These are phyloP conservation scores for Trichosurus vulpecula DNA, from an alignment of 2,797 vertebrate species.

Conservation along the genomic window DNA sequence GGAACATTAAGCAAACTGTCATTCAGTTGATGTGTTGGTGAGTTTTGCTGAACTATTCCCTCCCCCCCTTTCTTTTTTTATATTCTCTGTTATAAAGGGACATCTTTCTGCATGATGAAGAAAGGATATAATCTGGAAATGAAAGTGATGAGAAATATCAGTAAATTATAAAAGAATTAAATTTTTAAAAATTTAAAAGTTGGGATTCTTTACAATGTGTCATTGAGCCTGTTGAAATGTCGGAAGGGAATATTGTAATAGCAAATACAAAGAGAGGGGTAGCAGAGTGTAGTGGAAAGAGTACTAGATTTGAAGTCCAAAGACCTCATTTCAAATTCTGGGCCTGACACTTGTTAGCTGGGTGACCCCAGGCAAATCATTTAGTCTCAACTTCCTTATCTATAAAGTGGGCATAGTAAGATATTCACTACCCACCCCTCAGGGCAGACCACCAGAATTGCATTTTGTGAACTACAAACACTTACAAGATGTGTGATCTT, in stretches of 20 bases:
- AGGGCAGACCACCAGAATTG: background rate
- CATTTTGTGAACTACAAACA: background rate
- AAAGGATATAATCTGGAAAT: background rate
- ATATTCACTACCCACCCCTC: background rate
- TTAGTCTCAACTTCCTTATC: background rate
- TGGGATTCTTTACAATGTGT: background rate
- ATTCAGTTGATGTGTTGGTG: background rate
- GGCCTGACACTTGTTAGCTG: background rate
- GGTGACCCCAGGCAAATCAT: background rate
- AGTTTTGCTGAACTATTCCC: background rate
- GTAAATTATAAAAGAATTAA: background rate
- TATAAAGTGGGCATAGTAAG: background rate
- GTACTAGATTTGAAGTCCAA: background rate
- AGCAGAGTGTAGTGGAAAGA: background rate
- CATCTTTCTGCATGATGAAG: background rate
- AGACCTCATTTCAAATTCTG: background rate
- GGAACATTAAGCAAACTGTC: background rate
- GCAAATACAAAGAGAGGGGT: background rate
- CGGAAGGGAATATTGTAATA: background rate
- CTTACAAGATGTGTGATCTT: background rate
- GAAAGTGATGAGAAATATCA: background rate
- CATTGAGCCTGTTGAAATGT: background rate
- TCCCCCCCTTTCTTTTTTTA: background rate
- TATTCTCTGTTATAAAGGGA: background rate
- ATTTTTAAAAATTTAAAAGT: background rate